phyloP scores from a whole-genome alignment of 1,140 invertebrate genomes.

The Papilio helenus region DNA sequence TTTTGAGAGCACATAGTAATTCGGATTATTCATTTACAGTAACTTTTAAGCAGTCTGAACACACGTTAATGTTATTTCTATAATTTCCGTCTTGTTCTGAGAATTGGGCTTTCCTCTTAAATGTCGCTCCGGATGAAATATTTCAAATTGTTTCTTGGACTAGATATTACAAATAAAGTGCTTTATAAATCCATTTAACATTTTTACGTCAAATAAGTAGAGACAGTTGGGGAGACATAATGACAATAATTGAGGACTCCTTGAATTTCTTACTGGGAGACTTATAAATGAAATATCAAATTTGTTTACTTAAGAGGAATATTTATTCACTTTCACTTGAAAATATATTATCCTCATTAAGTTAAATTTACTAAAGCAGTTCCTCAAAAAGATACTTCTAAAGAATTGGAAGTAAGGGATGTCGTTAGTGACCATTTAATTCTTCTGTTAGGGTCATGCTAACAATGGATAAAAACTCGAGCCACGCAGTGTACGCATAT shows the following conservation, averaged over 20 bases:
- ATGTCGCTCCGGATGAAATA: constrained; percentile 25
- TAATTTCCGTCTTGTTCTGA: neutral
- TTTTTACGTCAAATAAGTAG: constrained; percentile 29
- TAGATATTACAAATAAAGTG: constrained; percentile 34
- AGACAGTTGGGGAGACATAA: constrained; percentile 19
- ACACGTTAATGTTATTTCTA: neutral
- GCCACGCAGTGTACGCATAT: neutral
- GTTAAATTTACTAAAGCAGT: neutral
- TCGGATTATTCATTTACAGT: neutral
- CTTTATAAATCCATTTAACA: constrained; percentile 34
- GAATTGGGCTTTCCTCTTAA: constrained; percentile 20
- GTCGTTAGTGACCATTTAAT: no score
- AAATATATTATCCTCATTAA: neutral
- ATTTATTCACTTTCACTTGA: neutral
- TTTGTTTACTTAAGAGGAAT: neutral
- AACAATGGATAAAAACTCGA: neutral
- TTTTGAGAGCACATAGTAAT: neutral
- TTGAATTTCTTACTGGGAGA: constrained; percentile 3
- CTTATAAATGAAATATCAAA: constrained; percentile 12
- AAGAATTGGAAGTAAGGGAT: no score
- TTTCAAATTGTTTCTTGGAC: constrained; percentile 33
- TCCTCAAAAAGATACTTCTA: no score
- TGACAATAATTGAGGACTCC: constrained; percentile 23
- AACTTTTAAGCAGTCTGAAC: neutral
- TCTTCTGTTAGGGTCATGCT: no score